Evolutionary conservation across 1,140 invertebrate genomes (phyloP).

Genomic region (Drosophila rhopaloa): DNA sequence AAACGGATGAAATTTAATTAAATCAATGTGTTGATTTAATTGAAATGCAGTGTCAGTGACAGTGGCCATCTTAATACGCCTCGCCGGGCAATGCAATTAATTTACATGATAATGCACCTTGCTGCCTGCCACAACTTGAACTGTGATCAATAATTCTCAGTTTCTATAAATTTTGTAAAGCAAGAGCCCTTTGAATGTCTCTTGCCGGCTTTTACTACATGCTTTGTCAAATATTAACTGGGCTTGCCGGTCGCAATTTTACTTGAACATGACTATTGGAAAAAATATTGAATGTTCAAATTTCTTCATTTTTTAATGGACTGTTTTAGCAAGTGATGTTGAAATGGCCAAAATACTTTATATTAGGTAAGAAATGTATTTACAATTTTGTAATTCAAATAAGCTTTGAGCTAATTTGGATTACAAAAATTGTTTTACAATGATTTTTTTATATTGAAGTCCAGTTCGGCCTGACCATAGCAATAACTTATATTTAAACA

Average conservation of each 20-base stretch:
- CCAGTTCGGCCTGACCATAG: no score
- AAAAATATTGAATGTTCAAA: no score
- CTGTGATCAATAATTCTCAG: constrained; percentile 1
- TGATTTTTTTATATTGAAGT: no score
- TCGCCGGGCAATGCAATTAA: constrained; percentile 46
- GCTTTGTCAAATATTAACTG: constrained; percentile 12
- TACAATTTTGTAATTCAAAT: no score
- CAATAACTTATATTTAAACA: no score
- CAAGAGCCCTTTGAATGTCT: not conserved
- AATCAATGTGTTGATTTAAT: constrained; percentile 78
- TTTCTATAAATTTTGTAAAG: not conserved
- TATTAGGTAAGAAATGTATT: no score
- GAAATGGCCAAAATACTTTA: no score
- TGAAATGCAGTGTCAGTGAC: constrained; percentile 52
- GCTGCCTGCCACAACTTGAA: not conserved
- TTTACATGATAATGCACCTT: constrained; percentile 41
- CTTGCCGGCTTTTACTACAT: not conserved
- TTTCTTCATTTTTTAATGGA: no score
- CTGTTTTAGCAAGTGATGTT: no score
- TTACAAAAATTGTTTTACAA: no score
- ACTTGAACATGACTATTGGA: not conserved
- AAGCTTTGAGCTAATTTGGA: no score
- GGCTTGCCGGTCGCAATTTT: not conserved
- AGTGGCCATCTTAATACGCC: constrained; percentile 35
- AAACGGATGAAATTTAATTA: constrained; percentile 69